These are phyloP conservation scores for Choloepus hoffmanni DNA, from an alignment of 2,113 vertebrate species.

Conservation along the genomic window DNA sequence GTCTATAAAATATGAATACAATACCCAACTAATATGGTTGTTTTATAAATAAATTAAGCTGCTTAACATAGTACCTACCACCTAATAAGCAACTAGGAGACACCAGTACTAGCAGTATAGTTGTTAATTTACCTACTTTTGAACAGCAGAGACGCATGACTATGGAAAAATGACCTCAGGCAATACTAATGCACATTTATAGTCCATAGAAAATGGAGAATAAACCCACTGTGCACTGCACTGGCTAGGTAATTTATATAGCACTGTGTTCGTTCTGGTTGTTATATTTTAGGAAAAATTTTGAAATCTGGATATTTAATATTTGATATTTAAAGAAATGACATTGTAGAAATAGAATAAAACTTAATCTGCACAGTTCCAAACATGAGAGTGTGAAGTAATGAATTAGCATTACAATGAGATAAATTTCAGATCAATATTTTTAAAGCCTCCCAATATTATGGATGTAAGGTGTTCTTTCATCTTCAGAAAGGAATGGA, in stretches of 20 bases:
- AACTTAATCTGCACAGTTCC: neutral
- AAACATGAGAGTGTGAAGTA: neutral
- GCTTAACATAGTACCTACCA: neutral
- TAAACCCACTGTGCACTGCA: neutral
- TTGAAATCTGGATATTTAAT: neutral
- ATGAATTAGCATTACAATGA: neutral
- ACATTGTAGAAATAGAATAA: neutral
- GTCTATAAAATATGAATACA: neutral
- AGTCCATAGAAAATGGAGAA: neutral
- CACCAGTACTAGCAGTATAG: no score
- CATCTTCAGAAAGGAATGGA: neutral
- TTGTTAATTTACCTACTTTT: neutral
- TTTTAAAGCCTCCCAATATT: neutral
- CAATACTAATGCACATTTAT: neutral
- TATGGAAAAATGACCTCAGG: neutral
- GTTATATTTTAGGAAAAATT: neutral
- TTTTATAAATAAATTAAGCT: neutral
- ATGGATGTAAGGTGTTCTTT: conserved; percentile 2
- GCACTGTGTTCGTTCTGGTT: neutral
- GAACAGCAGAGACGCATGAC: accelerated
- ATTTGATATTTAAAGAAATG: neutral
- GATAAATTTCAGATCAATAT: neutral
- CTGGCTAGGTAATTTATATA: neutral
- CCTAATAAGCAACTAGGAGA: neutral
- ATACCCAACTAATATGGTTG: neutral